Percentiles rank a stretch among this genome's conserved stretches.
Evolutionary conservation across 2,888 invertebrate genomes (phyloP).

Genomic region (Tetranychus piercei): DNA sequence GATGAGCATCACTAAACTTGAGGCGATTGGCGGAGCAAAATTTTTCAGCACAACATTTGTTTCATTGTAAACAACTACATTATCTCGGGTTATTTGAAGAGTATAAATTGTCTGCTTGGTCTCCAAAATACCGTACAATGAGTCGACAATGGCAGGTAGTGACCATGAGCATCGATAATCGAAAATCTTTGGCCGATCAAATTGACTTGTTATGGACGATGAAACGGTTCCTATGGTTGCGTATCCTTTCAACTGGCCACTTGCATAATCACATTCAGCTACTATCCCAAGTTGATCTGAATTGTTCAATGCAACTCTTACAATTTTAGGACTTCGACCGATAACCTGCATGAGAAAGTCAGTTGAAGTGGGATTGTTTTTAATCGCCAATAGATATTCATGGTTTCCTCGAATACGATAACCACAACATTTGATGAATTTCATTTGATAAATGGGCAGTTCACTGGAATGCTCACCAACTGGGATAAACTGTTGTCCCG

Average conservation of each 20-base stretch:
- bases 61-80: too few relatives aligned
- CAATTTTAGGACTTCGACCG: background rate
- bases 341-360: background rate
- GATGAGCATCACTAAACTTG: too few relatives aligned
- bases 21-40: too few relatives aligned
- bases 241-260: background rate
- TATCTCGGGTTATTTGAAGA: too few relatives aligned
- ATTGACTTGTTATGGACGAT: background rate
- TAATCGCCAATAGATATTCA: background rate
- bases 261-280: background rate
- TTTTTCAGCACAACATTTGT: too few relatives aligned
- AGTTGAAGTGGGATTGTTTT: background rate
- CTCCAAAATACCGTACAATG: too few relatives aligned
- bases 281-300: background rate
- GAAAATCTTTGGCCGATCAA: too few relatives aligned
- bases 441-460: background rate
- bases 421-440: background rate
- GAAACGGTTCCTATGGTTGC: background rate
- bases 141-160: too few relatives aligned
- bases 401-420: background rate
- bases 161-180: too few relatives aligned
- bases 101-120: too few relatives aligned
- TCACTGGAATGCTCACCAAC: background rate
- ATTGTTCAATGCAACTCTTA: background rate
- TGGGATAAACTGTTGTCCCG: background rate